These are phyloP conservation scores for Timema cristinae DNA, from an alignment of 2,888 invertebrate species.

Conservation along the genomic window DNA sequence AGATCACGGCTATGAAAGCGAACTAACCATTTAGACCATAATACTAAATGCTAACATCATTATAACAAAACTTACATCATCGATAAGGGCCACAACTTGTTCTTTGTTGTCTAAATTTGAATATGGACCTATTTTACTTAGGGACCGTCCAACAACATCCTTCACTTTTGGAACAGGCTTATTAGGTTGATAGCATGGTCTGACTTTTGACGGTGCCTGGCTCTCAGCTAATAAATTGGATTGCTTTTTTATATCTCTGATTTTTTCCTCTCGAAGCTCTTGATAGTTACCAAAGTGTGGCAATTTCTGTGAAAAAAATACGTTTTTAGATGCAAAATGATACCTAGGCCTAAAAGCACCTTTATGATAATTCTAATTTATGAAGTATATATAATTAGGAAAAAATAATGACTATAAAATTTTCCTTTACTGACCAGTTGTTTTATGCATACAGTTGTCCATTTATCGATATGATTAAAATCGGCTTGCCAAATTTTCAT, in stretches of 20 bases:
- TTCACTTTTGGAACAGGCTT: slow-evolving; percentile 53
- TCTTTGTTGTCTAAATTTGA: slow-evolving; percentile 79
- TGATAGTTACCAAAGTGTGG: slow-evolving; percentile 88
- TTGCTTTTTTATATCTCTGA: slow-evolving; percentile 48
- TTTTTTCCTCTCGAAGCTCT: slow-evolving; percentile 62
- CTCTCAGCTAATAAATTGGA: slow-evolving; percentile 47
- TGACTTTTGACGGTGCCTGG: slow-evolving; percentile 43
- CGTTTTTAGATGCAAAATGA: neutral
- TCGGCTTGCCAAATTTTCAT: no score
- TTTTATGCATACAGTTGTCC: no score
- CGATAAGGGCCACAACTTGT: slow-evolving; percentile 95
- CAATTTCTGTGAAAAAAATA: slow-evolving; percentile 56
- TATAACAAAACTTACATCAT: slow-evolving; percentile 70
- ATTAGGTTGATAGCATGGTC: slow-evolving; percentile 40
- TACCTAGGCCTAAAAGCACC: no score
- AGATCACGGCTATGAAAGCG: no score
- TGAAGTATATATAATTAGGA: no score
- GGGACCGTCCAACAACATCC: slow-evolving; percentile 72
- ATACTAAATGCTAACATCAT: no score
- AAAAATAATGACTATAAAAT: no score
- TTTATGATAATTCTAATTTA: no score
- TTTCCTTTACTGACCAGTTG: no score
- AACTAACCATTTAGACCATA: no score
- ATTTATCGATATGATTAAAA: no score
- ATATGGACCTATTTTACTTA: slow-evolving; percentile 76